Percentiles rank a stretch among this genome's conserved stretches.
These are phyloP conservation scores for Drosophila insularis DNA, from an alignment of 1,140 invertebrate genomes.

Conservation along the genomic window DNA sequence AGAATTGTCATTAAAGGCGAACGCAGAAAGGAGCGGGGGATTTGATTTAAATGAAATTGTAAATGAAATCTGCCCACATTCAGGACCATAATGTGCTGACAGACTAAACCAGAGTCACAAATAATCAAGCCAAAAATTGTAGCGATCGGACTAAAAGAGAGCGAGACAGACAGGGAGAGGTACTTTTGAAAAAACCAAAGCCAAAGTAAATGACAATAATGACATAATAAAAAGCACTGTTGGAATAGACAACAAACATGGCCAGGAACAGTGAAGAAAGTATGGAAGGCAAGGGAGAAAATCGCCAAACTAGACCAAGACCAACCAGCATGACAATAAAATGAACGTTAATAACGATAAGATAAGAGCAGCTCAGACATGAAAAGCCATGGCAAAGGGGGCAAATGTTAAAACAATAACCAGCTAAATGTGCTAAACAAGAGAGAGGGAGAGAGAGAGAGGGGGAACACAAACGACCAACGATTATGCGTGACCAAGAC, in stretches of 20 bases:
- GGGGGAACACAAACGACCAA: neutral
- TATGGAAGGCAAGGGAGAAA: neutral
- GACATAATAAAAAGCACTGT: slow-evolving; percentile 77
- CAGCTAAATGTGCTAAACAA: slow-evolving; percentile 66
- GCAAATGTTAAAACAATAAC: slow-evolving; percentile 81
- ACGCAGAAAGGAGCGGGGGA: neutral
- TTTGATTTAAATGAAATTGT: slow-evolving; percentile 14
- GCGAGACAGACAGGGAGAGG: neutral
- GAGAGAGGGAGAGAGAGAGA: neutral
- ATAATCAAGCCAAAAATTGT: slow-evolving; percentile 71
- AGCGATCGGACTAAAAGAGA: slow-evolving; percentile 21
- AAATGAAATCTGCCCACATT: slow-evolving; percentile 44
- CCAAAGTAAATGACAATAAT: slow-evolving; percentile 76
- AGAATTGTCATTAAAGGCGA: slow-evolving; percentile 2
- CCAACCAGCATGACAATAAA: slow-evolving; percentile 69
- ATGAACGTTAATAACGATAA: slow-evolving; percentile 80
- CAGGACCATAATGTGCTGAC: slow-evolving; percentile 67
- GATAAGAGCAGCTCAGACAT: slow-evolving; percentile 67
- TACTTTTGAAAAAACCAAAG: slow-evolving; percentile 1
- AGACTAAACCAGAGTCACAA: slow-evolving; percentile 55
- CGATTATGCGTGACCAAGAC: slow-evolving; percentile 47
- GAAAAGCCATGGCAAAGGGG: slow-evolving; percentile 25
- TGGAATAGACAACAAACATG: slow-evolving; percentile 66
- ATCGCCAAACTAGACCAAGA: slow-evolving; percentile 1
- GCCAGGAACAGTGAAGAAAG: slow-evolving; percentile 39